phyloP scores from a whole-genome alignment of 2,113 vertebrate genomes.

The Panthera leo region DNA sequence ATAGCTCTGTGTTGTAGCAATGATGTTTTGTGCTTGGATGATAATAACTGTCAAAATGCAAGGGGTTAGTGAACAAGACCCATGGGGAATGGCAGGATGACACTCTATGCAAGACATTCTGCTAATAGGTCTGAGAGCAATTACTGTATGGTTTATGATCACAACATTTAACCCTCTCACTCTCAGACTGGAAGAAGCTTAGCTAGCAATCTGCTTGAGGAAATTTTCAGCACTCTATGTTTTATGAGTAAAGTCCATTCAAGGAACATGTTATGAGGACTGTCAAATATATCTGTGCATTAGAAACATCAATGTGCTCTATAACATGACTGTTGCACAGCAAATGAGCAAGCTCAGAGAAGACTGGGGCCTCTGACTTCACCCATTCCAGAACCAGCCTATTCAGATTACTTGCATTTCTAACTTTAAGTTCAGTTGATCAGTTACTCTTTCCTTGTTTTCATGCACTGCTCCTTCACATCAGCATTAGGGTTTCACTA shows the following conservation, averaged over 20 bases:
- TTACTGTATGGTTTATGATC: slow-evolving; percentile 80
- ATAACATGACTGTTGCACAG: neutral
- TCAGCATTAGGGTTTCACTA: neutral
- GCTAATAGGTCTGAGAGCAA: slow-evolving; percentile 83
- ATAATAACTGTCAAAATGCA: slow-evolving; percentile 82
- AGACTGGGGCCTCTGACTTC: neutral
- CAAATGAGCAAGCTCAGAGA: neutral
- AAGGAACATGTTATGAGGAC: neutral
- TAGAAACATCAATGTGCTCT: neutral
- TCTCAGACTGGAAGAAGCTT: slow-evolving; percentile 37
- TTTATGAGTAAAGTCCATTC: neutral
- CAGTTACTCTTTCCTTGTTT: neutral
- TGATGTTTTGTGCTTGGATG: slow-evolving; percentile 80
- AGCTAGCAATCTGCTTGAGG: neutral
- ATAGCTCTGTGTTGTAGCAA: slow-evolving; percentile 63
- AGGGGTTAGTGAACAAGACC: slow-evolving; percentile 77
- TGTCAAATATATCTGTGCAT: neutral
- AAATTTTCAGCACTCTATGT: neutral
- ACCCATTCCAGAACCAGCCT: neutral
- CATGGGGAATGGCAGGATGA: slow-evolving; percentile 82
- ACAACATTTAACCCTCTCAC: slow-evolving; percentile 79
- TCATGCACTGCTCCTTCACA: neutral
- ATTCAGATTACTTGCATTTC: neutral
- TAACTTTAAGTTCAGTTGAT: neutral
- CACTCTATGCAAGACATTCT: slow-evolving; percentile 78